Base-by-base conservation (phyloP, 2,113 vertebrate species). In the Lontra canadensis region DNA sequence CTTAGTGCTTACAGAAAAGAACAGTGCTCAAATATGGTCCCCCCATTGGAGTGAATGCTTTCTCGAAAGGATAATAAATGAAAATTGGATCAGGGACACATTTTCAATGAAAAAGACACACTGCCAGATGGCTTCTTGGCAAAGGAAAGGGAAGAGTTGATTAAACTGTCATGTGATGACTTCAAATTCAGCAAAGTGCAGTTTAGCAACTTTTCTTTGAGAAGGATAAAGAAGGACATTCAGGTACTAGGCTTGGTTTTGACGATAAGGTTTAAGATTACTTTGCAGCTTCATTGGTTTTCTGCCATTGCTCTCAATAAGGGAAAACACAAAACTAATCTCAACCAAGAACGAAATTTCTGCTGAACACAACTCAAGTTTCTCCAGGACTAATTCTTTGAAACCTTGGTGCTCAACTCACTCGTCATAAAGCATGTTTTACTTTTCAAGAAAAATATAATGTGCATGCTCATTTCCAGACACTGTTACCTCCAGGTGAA, bases 101-200 rank as follows among this genome's bases (percentile, higher is more conserved):
- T 55, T 97, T 98, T 97, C 88, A 94, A 69, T 87, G 94, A 63
- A 93, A 97, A 96, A 96, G 82, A 95, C 67, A 59, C 96, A 95
- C 55, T 95, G 94, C 96, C 98, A 98, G 97, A 96, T 98, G 97
- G 65, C 87, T 98, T 97, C 97, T 95, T 84, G 98, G 93, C 95
- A 97, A 96, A 98, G 52, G 25, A 82, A 94, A 79, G 67, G 59
- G 59, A 95, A 94, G 85, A 97, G 97, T 96, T 97, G 96, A 98
- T 98, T 97, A 90, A 98, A 95, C 82, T 96, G 78, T 95, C 88
- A 96, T 92, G 90, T 98, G 97, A 93, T 97, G 91, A 82, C 81
- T 98, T 98, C 47, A 11, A 88, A 96, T 97, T 97, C 79, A 93
- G 0, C 87, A 52, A 92, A 55, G 12, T 52, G 20, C 34, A 67